phyloP scores from a whole-genome alignment of 2,113 vertebrate genomes.

The Clarias batrachus region DNA sequence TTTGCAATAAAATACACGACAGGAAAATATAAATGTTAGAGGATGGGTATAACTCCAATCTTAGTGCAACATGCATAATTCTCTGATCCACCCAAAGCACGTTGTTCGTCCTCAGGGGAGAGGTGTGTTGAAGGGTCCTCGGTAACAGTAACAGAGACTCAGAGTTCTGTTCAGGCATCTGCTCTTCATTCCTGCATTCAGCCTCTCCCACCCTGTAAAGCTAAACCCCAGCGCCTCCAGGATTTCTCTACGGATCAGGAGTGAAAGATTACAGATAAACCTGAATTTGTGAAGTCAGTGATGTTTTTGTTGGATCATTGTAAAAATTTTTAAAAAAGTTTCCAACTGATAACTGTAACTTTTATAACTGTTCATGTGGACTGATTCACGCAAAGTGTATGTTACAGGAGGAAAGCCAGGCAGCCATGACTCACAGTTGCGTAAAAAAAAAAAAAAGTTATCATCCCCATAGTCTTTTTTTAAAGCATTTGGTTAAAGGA shows the following conservation, averaged over 20 bases:
- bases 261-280: neutral
- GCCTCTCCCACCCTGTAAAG: neutral
- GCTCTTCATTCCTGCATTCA: neutral
- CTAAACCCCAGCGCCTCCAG: neutral
- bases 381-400: slow-evolving; percentile 17
- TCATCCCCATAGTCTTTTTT: neutral
- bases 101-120: neutral
- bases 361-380: neutral
- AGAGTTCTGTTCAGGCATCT: neutral
- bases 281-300: too few relatives aligned
- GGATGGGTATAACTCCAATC: neutral
- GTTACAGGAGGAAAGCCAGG: neutral
- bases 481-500: neutral
- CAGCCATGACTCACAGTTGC: neutral
- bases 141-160: neutral
- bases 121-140: neutral
- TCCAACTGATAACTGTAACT: neutral
- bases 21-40: neutral
- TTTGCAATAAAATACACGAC: neutral
- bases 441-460: neutral
- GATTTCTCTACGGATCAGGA: neutral
- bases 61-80: neutral
- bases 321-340: neutral
- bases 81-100: neutral
- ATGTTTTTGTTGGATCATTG: neutral